Percentiles rank a stretch among this genome's conserved stretches.
Evolutionary conservation across 2,888 invertebrate species (phyloP).

Genomic region (Atherix ibis): DNA sequence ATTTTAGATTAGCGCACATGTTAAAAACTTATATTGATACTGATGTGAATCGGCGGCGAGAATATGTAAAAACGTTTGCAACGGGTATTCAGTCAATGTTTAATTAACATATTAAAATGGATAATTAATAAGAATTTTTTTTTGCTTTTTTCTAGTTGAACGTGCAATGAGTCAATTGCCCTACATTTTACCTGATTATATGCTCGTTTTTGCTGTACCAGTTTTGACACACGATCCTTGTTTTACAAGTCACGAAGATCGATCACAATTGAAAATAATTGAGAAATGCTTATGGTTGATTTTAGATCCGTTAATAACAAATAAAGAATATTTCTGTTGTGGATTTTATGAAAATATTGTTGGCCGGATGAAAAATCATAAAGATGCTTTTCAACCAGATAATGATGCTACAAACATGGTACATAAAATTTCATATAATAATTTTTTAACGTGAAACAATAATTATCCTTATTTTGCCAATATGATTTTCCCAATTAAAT

Average conservation of each 20-base stretch:
- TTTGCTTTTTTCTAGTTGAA: slow-evolving; percentile 46
- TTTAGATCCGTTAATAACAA: slow-evolving; percentile 81
- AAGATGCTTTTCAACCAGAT: slow-evolving; percentile 70
- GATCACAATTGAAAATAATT: slow-evolving; percentile 56
- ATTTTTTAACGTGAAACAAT: too few species aligned
- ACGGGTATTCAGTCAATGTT: slow-evolving; percentile 31
- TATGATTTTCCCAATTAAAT: too few species aligned
- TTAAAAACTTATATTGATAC: slow-evolving; percentile 70
- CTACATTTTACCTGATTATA: slow-evolving; percentile 90
- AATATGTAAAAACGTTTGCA: slow-evolving; percentile 74
- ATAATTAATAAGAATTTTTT: too few species aligned
- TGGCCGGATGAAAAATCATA: slow-evolving; percentile 88
- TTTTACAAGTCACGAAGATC: slow-evolving; percentile 61
- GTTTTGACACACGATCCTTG: slow-evolving; percentile 86
- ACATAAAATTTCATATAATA: slow-evolving; percentile 32
- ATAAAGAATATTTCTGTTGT: slow-evolving; percentile 87
- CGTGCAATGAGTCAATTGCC: slow-evolving; percentile 61
- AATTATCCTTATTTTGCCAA: too few species aligned
- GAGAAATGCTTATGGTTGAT: slow-evolving; percentile 88
- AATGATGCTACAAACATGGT: slow-evolving; percentile 73
- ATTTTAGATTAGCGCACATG: slow-evolving; percentile 29
- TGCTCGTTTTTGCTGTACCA: slow-evolving; percentile 92
- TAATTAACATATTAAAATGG: not conserved
- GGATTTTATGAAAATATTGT: slow-evolving; percentile 89
- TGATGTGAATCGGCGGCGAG: slow-evolving; percentile 79